Evolutionary conservation across 2,888 invertebrate genomes (phyloP).

Genomic region (Tribolium freemani): DNA sequence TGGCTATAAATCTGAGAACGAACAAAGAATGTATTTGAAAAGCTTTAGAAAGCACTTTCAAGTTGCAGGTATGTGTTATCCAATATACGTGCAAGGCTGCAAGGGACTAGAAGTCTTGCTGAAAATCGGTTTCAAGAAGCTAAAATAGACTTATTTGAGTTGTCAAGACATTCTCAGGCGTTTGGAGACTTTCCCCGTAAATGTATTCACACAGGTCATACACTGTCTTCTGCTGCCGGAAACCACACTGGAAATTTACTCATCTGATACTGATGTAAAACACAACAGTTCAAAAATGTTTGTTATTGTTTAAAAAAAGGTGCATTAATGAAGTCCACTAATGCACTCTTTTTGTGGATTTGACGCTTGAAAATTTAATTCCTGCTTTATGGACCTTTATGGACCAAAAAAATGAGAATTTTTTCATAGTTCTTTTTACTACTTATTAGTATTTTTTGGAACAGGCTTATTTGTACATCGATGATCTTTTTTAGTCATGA

Average conservation of each 20-base stretch:
- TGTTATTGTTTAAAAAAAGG: no score
- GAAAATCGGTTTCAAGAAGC: not conserved
- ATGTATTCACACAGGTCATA: not conserved
- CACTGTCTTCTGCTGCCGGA: not conserved
- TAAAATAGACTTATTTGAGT: not conserved
- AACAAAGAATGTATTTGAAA: not conserved
- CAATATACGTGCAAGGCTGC: not conserved
- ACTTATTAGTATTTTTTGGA: no score
- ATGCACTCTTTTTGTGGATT: no score
- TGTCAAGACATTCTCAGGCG: not conserved
- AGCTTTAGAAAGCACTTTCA: not conserved
- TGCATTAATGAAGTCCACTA: no score
- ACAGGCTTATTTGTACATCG: no score
- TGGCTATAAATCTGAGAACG: not conserved
- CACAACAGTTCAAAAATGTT: no score
- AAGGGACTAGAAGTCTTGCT: not conserved
- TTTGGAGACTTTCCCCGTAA: not conserved
- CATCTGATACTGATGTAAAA: no score
- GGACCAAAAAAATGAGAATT: no score
- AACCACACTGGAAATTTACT: not conserved
- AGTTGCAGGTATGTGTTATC: not conserved
- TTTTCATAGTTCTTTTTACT: no score
- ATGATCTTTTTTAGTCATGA: no score
- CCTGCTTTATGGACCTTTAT: no score
- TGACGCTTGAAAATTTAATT: no score